Evolutionary conservation across 2,888 invertebrate genomes (phyloP).

Genomic region (Palloptera scutellata): DNA sequence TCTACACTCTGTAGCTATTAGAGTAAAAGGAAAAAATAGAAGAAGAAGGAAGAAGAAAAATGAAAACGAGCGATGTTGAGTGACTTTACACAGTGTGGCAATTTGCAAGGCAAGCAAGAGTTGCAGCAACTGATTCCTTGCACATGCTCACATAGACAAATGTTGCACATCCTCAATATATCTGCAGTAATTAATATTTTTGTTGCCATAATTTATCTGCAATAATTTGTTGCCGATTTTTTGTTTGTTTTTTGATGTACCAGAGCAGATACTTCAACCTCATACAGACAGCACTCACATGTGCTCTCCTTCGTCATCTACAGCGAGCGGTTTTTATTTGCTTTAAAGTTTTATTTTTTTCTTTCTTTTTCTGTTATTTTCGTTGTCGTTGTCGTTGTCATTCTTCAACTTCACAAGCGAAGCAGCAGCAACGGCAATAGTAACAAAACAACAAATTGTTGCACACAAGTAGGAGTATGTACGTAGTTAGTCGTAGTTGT

Average conservation of each 20-base stretch:
- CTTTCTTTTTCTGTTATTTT: too few relatives aligned
- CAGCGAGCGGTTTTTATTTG: too few relatives aligned
- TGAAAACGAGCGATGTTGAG: too few relatives aligned
- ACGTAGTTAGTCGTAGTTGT: too few relatives aligned
- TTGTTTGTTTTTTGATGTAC: background rate
- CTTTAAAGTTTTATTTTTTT: too few relatives aligned
- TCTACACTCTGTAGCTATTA: background rate
- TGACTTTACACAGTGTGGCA: background rate
- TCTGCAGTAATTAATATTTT: constrained; percentile 45
- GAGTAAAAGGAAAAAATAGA: background rate
- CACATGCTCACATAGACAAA: background rate
- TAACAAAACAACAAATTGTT: too few relatives aligned
- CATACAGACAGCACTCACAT: background rate
- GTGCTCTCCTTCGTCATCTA: too few relatives aligned
- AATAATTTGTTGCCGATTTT: constrained; percentile 41
- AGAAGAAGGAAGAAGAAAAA: background rate
- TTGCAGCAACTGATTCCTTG: background rate
- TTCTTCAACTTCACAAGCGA: too few relatives aligned
- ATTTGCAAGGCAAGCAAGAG: too few relatives aligned
- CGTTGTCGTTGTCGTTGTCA: too few relatives aligned
- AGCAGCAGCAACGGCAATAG: too few relatives aligned
- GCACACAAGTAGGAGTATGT: too few relatives aligned
- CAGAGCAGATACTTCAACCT: background rate
- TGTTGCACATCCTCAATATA: constrained; percentile 20
- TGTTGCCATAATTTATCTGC: constrained; percentile 44